These are phyloP conservation scores for Enteromius afrohamiltoni DNA, from an alignment of 2,797 vertebrate species.

Conservation along the genomic window DNA sequence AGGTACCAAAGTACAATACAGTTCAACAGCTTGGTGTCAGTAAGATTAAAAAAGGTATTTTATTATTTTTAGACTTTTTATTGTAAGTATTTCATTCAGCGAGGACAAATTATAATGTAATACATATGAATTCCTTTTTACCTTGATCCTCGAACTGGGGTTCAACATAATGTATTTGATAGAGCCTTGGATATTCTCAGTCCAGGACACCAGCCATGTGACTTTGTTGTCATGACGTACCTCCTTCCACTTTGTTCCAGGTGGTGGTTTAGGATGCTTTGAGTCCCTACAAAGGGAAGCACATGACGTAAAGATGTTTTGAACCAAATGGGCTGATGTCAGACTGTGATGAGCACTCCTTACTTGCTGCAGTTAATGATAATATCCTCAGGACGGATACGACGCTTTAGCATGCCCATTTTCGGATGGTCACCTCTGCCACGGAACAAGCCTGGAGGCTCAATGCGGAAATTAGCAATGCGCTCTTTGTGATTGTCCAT, in stretches of 20 bases:
- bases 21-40: neutral
- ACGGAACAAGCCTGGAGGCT: conserved; percentile 94
- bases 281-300: conserved; percentile 82
- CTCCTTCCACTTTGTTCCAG: conserved; percentile 96
- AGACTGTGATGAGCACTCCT: conserved; percentile 18
- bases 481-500: conserved; percentile 99
- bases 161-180: conserved; percentile 99
- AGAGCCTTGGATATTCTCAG: conserved; percentile 96
- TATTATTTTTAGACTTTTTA: too few species aligned
- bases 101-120: too few species aligned
- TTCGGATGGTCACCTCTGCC: conserved; percentile 97
- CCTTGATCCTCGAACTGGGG: conserved; percentile 98
- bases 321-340: too few species aligned
- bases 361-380: conserved; percentile 99
- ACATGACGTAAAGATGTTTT: neutral
- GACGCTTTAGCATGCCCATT: conserved; percentile 97
- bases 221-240: conserved; percentile 97
- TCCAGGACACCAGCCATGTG: conserved; percentile 98
- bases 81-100: neutral
- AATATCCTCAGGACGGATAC: conserved; percentile 91
- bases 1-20: neutral
- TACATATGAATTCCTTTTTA: conserved; percentile 57
- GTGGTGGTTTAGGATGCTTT: conserved; percentile 87
- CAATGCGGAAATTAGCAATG: conserved; percentile 98
- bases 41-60: too few species aligned